Conservation (phyloP, 2,797 vertebrate genomes). For the Todus mexicanus region DNA sequence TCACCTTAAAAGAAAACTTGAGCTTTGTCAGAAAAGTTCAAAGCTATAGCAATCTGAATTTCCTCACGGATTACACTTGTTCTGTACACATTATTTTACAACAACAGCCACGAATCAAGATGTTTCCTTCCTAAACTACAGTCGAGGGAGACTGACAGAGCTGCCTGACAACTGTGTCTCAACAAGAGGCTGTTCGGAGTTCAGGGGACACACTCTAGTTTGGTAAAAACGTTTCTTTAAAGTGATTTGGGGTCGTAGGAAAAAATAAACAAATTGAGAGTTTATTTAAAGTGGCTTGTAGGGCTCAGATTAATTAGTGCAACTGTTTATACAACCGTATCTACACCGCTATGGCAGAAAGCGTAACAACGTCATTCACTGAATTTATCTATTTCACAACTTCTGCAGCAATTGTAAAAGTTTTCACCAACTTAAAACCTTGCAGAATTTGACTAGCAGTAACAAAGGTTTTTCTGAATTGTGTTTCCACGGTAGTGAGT, state of each 20-base stretch:
- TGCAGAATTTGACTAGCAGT: not conserved
- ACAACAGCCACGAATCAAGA: not conserved
- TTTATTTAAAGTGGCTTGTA: not conserved
- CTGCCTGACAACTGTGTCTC: not conserved
- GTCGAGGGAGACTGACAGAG: not conserved
- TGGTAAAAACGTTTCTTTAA: not conserved
- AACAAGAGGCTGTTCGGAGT: rapidly evolving
- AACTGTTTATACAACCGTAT: rapidly evolving
- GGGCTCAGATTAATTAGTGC: not conserved
- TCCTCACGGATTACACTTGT: not conserved
- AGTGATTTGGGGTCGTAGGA: not conserved
- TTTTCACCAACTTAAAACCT: not conserved
- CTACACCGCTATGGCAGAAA: not conserved
- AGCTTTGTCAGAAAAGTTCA: not conserved
- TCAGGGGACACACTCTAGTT: not conserved
- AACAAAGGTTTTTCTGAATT: not conserved
- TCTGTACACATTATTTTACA: not conserved
- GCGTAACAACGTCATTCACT: not conserved
- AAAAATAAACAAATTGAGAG: not conserved
- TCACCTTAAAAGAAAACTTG: not conserved
- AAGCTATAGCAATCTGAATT: not conserved
- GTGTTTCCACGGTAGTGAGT: not conserved
- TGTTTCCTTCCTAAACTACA: not conserved
- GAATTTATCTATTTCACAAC: not conserved
- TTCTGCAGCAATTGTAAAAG: not conserved